Evolutionary conservation across 2,888 invertebrate species (phyloP), one percentile per base, ranked within the genome.

Genomic region (Hetaerina titia): DNA sequence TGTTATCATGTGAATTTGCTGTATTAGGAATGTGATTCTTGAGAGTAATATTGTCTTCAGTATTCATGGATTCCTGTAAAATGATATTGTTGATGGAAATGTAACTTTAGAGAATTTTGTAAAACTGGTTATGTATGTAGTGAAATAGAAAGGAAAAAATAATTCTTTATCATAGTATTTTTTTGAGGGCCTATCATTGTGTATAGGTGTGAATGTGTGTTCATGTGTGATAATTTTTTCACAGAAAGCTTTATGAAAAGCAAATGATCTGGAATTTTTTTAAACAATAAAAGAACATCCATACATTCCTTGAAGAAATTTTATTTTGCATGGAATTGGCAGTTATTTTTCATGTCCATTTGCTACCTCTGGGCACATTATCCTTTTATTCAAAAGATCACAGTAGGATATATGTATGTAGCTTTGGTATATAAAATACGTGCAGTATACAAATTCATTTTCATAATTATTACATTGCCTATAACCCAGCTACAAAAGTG

Each of bases 21-120:
- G 92, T 92, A 92, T 92, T 92, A 92, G 92, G 92, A 92, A 92
- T 92, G 92, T 92, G 92, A 92, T 92, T 92, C 92, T 92, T 92
- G 69, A 92, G 92, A 92, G 92, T 92, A 92, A 92, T 56, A 56
- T 92, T 92, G 92, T 92, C 92, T 92, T 74, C 92, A 92, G 92
- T 92, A 92, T 92, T 92, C 92, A 92, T 92, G 92, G 92, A 92
- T 92, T 92, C 92, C 92, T 92, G 92, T 92, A 92, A 92, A 92
- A 92, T 92, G 92, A 92, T 92, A 92, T 92, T 92, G 92, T 92
- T 92, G 92, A 92, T 92, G 92, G 92, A 92, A 69, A 63, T 92
- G 92, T 92, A 92, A 92, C 92, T 92, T 92, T 92, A 92, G 92
- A 92, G 63, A 92, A 69, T 92, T 92, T 92, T 92, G 92, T 92